Conservation (phyloP, 2,888 invertebrate species). For the Drosophila meridionalis region DNA sequence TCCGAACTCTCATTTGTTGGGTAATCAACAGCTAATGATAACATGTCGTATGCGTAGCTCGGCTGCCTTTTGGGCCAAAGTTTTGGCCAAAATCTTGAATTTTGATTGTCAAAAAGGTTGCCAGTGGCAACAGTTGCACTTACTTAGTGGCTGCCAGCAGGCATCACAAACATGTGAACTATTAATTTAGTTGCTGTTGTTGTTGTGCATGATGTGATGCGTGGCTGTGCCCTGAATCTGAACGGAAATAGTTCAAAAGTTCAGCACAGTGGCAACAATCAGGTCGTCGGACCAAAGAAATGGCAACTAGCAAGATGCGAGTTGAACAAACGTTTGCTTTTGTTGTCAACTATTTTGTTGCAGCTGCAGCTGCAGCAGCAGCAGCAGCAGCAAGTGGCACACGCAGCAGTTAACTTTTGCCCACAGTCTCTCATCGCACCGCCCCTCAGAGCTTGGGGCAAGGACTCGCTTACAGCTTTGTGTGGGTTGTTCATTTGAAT, state of each 20-base stretch:
- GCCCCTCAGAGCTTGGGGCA: slow-evolving; percentile 20
- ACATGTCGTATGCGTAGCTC: slow-evolving; percentile 46
- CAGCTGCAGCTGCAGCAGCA: slow-evolving; percentile 24
- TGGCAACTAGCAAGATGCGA: slow-evolving; percentile 33
- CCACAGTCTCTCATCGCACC: slow-evolving; percentile 33
- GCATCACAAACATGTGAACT: slow-evolving; percentile 39
- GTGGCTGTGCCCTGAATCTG: slow-evolving; percentile 33
- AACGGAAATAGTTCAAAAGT: slow-evolving; percentile 76
- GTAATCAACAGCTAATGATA: slow-evolving; percentile 69
- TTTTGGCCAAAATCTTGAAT: slow-evolving; percentile 22
- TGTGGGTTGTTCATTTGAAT: slow-evolving; percentile 76
- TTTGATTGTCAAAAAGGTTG: slow-evolving; percentile 34
- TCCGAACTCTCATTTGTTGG: slow-evolving; percentile 4
- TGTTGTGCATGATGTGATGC: slow-evolving; percentile 27
- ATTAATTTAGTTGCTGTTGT: slow-evolving; percentile 49
- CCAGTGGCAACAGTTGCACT: slow-evolving; percentile 32
- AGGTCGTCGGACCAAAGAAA: slow-evolving; percentile 40
- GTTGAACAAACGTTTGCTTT: slow-evolving; percentile 51
- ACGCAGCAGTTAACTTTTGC: slow-evolving; percentile 39
- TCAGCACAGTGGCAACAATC: slow-evolving; percentile 59
- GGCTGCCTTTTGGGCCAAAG: slow-evolving; percentile 9
- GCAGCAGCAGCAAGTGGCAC: slow-evolving; percentile 42
- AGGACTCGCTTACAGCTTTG: slow-evolving; percentile 49
- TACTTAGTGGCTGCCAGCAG: slow-evolving; percentile 13
- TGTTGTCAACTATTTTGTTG: slow-evolving; percentile 74